Percentiles rank a stretch among this genome's conserved stretches.
phyloP scores from a whole-genome alignment of 1,140 invertebrate genomes.

The Drosophila takahashii region DNA sequence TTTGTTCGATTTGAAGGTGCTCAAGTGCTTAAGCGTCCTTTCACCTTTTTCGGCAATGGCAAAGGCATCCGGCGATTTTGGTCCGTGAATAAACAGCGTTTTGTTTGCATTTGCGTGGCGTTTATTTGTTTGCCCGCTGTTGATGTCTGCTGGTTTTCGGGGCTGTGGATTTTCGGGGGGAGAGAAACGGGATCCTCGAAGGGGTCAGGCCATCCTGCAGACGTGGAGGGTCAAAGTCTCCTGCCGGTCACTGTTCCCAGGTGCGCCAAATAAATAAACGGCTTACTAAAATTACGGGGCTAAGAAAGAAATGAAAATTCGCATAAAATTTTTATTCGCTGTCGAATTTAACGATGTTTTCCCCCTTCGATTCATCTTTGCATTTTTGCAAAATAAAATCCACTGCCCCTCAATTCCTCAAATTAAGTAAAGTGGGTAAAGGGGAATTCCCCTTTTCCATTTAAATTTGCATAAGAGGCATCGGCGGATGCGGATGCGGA shows the following conservation, averaged over 20 bases:
- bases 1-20: conserved; percentile 30
- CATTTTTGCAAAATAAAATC: conserved; percentile 38
- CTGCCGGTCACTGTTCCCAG: conserved; percentile 48
- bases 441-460: conserved; percentile 9
- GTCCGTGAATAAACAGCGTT: conserved; percentile 43
- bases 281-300: conserved; percentile 51
- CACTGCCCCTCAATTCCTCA: conserved; percentile 32
- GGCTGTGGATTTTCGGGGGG: background rate
- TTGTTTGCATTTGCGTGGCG: conserved; percentile 59
- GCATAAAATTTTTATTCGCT: conserved; percentile 67
- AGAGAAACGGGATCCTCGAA: background rate
- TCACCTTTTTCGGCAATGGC: conserved; percentile 49
- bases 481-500: conserved; percentile 15
- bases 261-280: conserved; percentile 60
- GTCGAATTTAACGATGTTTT: conserved; percentile 69
- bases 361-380: conserved; percentile 52
- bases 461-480: conserved; percentile 68
- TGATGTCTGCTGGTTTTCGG: conserved; percentile 16
- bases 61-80: conserved; percentile 24
- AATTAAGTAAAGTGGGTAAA: conserved; percentile 59
- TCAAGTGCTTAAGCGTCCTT: conserved; percentile 55
- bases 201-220: conserved; percentile 17
- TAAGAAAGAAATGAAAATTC: conserved; percentile 63
- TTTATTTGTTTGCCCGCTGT: conserved; percentile 44
- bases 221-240: conserved; percentile 53